phyloP scores from a whole-genome alignment of 2,888 invertebrate genomes.

The Peribatodes rhomboidaria region DNA sequence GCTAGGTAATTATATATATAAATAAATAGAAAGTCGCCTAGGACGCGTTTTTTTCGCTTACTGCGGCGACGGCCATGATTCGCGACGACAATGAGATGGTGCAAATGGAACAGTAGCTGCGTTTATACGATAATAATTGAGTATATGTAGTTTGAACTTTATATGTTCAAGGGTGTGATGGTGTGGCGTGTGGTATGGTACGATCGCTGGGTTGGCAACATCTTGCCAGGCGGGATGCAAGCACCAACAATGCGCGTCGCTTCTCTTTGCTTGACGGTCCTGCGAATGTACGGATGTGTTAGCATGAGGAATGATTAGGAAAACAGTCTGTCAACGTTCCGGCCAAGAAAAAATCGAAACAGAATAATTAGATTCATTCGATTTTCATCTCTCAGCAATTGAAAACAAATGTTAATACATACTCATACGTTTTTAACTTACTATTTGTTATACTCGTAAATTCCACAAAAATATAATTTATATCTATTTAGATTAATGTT shows the following conservation, averaged over 20 bases:
- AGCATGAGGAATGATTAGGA: not conserved
- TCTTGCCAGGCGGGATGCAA: conserved; percentile 70
- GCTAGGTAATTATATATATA: conserved; percentile 44
- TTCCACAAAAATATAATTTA: not conserved
- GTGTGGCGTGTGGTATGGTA: conserved; percentile 55
- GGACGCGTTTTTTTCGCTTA: conserved; percentile 32
- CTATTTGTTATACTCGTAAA: no score
- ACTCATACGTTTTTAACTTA: no score
- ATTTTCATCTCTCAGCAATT: no score
- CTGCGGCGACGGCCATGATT: conserved; percentile 40
- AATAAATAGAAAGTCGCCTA: conserved; percentile 45
- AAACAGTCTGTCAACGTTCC: not conserved
- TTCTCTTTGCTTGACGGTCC: conserved; percentile 74
- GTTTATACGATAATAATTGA: conserved; percentile 56
- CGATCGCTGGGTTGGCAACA: conserved; percentile 60
- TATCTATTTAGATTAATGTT: not conserved
- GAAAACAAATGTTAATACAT: no score
- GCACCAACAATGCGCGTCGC: conserved; percentile 70
- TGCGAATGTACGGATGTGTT: conserved; percentile 49
- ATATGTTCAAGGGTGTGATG: conserved; percentile 58
- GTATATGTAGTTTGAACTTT: conserved; percentile 57
- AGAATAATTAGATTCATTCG: no score
- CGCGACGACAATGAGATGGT: conserved; percentile 38
- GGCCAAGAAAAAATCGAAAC: conserved; percentile 10
- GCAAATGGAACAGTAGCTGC: conserved; percentile 41